Evolutionary conservation across 2,888 invertebrate genomes (phyloP).

Genomic region (Lepidocyrtoides sp.): DNA sequence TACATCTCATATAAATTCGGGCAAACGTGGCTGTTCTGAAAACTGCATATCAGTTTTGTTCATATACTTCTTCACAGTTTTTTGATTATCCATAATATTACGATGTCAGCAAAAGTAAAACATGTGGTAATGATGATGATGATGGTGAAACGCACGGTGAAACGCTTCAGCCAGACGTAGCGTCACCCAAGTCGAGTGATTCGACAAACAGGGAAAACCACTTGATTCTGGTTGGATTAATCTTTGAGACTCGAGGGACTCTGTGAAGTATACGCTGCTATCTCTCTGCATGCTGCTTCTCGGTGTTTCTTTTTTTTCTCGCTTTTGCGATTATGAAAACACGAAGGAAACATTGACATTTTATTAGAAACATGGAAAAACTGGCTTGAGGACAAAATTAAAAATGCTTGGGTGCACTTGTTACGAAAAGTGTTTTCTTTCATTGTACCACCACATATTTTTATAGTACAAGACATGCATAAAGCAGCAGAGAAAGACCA

Average conservation of each 20-base stretch:
- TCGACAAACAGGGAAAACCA: constrained; percentile 78
- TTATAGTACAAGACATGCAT: not conserved
- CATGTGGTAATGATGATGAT: constrained; percentile 12
- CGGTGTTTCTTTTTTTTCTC: constrained; percentile 7
- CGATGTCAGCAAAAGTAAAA: constrained; percentile 23
- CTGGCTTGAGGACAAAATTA: constrained; percentile 78
- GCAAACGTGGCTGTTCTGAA: not conserved
- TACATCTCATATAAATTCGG: not conserved
- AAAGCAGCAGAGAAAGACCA: constrained; percentile 15
- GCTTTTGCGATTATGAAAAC: constrained; percentile 54
- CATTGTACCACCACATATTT: not conserved
- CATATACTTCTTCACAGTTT: not conserved
- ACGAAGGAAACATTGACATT: constrained; percentile 74
- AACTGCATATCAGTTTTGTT: constrained; percentile 7
- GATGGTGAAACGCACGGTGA: constrained; percentile 1
- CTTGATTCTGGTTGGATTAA: constrained; percentile 79
- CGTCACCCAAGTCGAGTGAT: constrained; percentile 65
- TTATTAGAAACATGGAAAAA: constrained; percentile 77
- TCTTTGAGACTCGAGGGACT: constrained; percentile 72
- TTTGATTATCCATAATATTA: constrained; percentile 50
- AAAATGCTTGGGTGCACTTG: constrained; percentile 76
- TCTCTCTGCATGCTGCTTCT: constrained; percentile 11
- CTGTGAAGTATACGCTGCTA: not conserved
- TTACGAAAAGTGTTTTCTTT: constrained; percentile 72
- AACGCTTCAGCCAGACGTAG: constrained; percentile 27